Percentiles rank a stretch among this genome's conserved stretches.
Evolutionary conservation across 2,888 invertebrate genomes (phyloP).

Genomic region (Leptinotarsa tumamoca): DNA sequence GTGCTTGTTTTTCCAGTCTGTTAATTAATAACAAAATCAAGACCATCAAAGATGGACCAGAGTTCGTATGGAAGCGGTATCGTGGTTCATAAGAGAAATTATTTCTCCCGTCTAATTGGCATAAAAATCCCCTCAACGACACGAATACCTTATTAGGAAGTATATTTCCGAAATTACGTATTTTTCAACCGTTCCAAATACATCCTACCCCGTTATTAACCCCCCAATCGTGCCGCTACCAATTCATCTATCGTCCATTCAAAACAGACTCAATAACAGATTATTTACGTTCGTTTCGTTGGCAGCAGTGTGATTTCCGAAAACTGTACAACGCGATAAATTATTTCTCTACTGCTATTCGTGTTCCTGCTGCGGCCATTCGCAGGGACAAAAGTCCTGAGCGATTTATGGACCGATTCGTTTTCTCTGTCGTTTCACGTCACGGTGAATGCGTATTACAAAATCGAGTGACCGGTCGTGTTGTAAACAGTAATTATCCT

Average conservation of each 20-base stretch:
- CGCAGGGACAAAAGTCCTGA: constrained; percentile 12
- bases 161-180: not conserved
- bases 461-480: not conserved
- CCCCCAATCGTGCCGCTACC: constrained; percentile 7
- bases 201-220: constrained; percentile 11
- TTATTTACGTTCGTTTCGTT: constrained; percentile 30
- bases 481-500: not conserved
- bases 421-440: not conserved
- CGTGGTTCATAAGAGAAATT: too few species aligned
- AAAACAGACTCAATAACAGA: constrained; percentile 27
- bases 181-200: not conserved
- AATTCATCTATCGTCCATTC: constrained; percentile 18
- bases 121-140: not conserved
- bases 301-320: constrained; percentile 30
- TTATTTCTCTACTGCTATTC: constrained; percentile 22
- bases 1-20: too few species aligned
- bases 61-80: too few species aligned
- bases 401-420: constrained; percentile 5
- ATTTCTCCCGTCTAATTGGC: too few species aligned
- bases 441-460: not conserved
- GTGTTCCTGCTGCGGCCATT: constrained; percentile 13
- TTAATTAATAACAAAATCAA: too few species aligned
- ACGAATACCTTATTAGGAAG: not conserved
- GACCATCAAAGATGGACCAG: too few species aligned
- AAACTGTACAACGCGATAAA: constrained; percentile 26